Evolutionary conservation across 2,113 vertebrate species (phyloP), one percentile per base, ranked within the genome.

Genomic region (Cheilinus undulatus): DNA sequence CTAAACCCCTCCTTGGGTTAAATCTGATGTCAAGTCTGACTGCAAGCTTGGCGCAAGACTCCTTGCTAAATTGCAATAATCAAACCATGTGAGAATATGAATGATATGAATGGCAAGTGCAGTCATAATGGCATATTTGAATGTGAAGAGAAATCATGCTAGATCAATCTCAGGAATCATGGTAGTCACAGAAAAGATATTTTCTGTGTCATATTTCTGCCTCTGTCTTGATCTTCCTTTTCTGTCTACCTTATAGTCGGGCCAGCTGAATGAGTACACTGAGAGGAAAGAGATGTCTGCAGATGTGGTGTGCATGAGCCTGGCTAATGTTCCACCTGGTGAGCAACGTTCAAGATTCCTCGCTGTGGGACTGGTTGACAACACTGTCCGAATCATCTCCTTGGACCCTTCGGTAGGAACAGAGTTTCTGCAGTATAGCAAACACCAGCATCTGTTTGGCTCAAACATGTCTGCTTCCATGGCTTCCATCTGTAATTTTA

Each of bases 271-370:
- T 1, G 98, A 99, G 78, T 99, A 99, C 92, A 99, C 98, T 0
- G 97, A 99, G 76, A 92, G 98, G 45, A 99, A 99, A 80, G 98
- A 99, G 90, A 99, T 99, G 97, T 99, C 98, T 0, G 97, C 98
- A 0, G 97, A 99, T 0, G 98, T 99, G 0, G 97, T 99, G 2
- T 99, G 98, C 76, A 99, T 99, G 98, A 99, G 97, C 60, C 82
- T 99, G 91, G 98, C 98, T 69, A 99, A 98, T 0, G 98, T 99
- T 2, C 98, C 97, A 0, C 96, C 96, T 3, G 98, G 98, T 27
- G 98, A 99, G 88, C 98, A 99, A 68, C 96, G 97, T 0, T 99
- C 98, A 7, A 93, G 97, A 0, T 99, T 99, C 86, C 78, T 99
- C 28, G 97, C 97, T 2, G 98, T 99, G 2, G 97, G 98, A 1